Percentiles rank a stretch among this genome's conserved stretches.
Evolutionary conservation across 2,888 invertebrate species (phyloP).

Genomic region (Agrochola circellaris): DNA sequence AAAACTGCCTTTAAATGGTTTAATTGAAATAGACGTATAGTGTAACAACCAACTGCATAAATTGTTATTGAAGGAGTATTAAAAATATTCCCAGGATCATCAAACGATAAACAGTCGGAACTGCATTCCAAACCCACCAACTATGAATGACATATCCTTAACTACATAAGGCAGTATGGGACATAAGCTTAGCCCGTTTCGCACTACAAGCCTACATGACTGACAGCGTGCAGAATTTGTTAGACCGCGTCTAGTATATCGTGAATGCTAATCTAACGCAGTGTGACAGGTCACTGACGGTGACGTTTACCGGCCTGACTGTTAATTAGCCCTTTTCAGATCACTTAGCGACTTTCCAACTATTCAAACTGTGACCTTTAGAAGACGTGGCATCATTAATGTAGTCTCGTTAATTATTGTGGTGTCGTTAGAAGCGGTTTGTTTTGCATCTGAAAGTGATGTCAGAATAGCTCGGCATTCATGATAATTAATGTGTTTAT

Average conservation of each 20-base stretch:
- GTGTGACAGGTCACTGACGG: conserved; percentile 30
- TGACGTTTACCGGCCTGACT: conserved; percentile 20
- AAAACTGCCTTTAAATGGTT: too few species aligned
- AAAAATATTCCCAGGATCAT: conserved; percentile 11
- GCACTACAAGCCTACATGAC: conserved; percentile 6
- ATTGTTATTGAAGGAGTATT: not conserved
- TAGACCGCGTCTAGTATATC: conserved; percentile 5
- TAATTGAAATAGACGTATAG: not conserved
- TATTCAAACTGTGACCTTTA: conserved; percentile 55
- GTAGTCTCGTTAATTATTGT: conserved; percentile 48
- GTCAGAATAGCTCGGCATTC: conserved; percentile 38
- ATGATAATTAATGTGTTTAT: conserved; percentile 44
- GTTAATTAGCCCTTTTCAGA: conserved; percentile 42
- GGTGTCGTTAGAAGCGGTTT: conserved; percentile 31
- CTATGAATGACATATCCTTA: conserved; percentile 40
- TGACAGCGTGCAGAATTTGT: conserved; percentile 16
- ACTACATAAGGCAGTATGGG: conserved; percentile 7
- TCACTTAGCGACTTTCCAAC: conserved; percentile 66
- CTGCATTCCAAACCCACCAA: conserved; percentile 25
- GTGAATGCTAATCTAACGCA: conserved; percentile 40
- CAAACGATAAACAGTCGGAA: conserved; percentile 18
- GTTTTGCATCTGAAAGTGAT: conserved; percentile 38
- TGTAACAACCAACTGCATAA: not conserved
- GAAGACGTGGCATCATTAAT: conserved; percentile 47
- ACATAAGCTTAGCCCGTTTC: conserved; percentile 3